Evolutionary conservation across 2,888 invertebrate species (phyloP).

Genomic region (Acronicta psi): DNA sequence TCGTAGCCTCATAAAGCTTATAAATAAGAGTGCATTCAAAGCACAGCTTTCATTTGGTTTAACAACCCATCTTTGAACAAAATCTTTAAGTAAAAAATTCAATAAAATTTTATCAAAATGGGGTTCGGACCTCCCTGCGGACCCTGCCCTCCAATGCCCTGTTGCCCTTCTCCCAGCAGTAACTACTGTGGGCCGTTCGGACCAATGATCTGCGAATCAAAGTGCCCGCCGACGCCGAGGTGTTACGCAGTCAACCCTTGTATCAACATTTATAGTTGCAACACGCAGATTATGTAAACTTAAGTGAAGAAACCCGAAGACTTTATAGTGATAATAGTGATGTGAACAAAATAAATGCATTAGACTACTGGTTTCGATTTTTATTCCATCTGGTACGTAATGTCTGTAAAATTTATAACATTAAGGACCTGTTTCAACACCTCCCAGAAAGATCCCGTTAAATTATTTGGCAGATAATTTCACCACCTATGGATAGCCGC

Average conservation of each 20-base stretch:
- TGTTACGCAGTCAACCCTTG: constrained; percentile 75
- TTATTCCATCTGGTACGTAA: constrained; percentile 15
- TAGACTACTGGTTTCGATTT: constrained; percentile 20
- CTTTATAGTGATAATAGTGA: constrained; percentile 31
- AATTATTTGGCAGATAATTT: too few relatives aligned
- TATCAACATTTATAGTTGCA: constrained; percentile 84
- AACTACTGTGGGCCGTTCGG: constrained; percentile 44
- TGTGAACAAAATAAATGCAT: constrained; percentile 38
- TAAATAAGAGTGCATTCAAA: constrained; percentile 58
- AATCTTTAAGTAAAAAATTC: constrained; percentile 48
- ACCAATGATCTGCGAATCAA: constrained; percentile 63
- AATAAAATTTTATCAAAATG: constrained; percentile 50
- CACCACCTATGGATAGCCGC: too few relatives aligned
- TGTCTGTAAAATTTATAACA: too few relatives aligned
- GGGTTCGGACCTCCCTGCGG: too few relatives aligned
- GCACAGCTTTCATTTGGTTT: constrained; percentile 49
- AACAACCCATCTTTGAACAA: constrained; percentile 13
- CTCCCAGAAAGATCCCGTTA: too few relatives aligned
- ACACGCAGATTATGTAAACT: constrained; percentile 81
- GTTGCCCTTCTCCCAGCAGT: constrained; percentile 28
- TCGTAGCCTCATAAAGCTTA: constrained; percentile 49
- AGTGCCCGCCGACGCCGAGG: constrained; percentile 63
- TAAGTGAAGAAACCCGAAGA: constrained; percentile 39
- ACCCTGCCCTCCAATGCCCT: too few relatives aligned
- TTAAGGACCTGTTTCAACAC: too few relatives aligned